Evolutionary conservation across 2,888 invertebrate species (phyloP), one percentile per base, ranked within the genome.

Genomic region (Eilema depressum): DNA sequence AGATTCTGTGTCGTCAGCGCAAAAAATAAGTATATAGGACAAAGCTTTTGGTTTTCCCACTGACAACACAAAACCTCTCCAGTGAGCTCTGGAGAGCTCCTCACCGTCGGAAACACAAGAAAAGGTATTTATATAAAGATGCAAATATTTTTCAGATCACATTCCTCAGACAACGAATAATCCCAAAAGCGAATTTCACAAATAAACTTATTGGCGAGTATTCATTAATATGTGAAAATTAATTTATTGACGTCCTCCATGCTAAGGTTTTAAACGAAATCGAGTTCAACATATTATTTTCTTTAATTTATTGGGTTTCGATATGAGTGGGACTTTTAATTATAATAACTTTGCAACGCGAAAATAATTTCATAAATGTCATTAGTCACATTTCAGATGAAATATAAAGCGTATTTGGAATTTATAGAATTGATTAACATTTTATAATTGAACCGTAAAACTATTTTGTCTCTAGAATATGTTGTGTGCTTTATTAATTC

Each of bases 211-310:
- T 67, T 28, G 20, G 30, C 61, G 23, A 20, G 20, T 14, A 56
- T 61, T 65, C 72, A 80, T 69, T 63, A 65, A 70, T 71, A 74
- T 69, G 68, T n/a, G 56, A 28, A n/a, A 68, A 66, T 65, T 11
- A 70, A 74, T 70, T 59, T 66, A 63, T 60, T 70, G 65, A 61
- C 57, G n/a, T 28, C 12, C n/a, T 33, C 26, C 41, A 33, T 12
- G 0, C 25, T 57, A 30, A 57, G n/a, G 17, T 23, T 26, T 60
- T 65, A 60, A 67, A 56, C 47, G 25, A 68, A 68, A 68, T 68
- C 17, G 33, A 30, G n/a, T 28, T 53, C n/a, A 47, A 47, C 47
- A 60, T n/a, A 28, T 28, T 67, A 60, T 61, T 47, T 28, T 67
- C 14, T 61, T 41, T 20, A 26, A 66, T 61, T 61, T 66, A 66